Conservation (phyloP, 2,888 invertebrate species). For the Yponomeuta cagnagella region DNA sequence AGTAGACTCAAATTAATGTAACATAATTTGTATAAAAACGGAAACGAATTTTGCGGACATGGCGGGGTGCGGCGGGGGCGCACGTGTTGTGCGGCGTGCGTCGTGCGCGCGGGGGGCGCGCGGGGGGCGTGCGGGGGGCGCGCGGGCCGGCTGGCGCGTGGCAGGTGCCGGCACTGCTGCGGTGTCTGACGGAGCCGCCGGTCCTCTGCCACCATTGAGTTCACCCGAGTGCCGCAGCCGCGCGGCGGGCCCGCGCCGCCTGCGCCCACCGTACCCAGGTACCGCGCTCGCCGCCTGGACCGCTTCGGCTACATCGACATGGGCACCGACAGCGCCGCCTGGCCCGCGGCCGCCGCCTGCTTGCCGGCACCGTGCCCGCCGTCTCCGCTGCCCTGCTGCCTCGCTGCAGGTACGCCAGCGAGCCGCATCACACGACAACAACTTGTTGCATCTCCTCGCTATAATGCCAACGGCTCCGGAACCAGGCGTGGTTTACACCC, state of each 20-base stretch:
- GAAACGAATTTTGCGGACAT: not conserved
- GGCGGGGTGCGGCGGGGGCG: not conserved
- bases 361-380: not conserved
- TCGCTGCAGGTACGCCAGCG: not conserved
- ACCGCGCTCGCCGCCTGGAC: conserved; percentile 48
- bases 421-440: not conserved
- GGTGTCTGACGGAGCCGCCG: conserved; percentile 47
- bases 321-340: conserved; percentile 41
- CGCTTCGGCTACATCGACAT: conserved; percentile 76
- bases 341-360: not conserved
- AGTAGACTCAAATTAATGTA: no score
- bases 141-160: conserved; percentile 33
- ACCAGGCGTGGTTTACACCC: no score
- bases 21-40: not conserved
- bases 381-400: not conserved
- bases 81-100: not conserved
- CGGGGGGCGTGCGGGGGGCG: conserved; percentile 20
- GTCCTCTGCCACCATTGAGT: conserved; percentile 52
- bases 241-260: conserved; percentile 45
- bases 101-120: not conserved
- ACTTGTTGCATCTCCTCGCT: not conserved
- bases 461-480: no score
- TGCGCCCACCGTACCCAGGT: conserved; percentile 49
- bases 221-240: conserved; percentile 39
- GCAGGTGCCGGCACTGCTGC: conserved; percentile 35